Base-by-base conservation (phyloP, 2,888 invertebrate species). In the Hydrotaea cyrtoneurina region DNA sequence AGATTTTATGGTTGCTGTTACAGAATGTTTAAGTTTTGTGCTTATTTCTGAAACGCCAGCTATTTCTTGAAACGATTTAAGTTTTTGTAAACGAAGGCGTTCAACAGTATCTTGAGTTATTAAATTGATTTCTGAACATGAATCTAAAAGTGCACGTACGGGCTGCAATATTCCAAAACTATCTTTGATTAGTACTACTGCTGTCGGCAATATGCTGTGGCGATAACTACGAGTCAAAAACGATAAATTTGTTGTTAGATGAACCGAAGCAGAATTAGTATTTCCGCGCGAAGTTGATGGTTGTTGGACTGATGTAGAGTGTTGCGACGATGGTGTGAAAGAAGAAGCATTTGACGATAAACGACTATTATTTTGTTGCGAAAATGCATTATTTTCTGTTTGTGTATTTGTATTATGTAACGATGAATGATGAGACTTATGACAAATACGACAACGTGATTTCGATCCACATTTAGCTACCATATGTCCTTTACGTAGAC, bases 51-150 rank as follows among this genome's bases (percentile, higher is more conserved):
- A 69, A 55, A 86, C 57, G 17, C 82, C 83, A 36, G 80, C 59
- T 10, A 86, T 64, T 73, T 86, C 74, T 74, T 81, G 79, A 21
- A 5, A 7, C 7, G 69, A 43, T 36, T 15, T 19, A 17, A 71
- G 13, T 59, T 57, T 26, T 55, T 81, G 75, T 7, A 86, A 39
- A 19, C 74, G 69, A 15, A 86, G 76, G 8, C 80, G 78, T 71
- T 78, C 81, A 0, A 66, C 85, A 5, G 80, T 74, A 74, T 85
- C 82, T 71, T 82, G 50, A 1, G 83, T 75, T 0, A 82, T 86
- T 2, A 84, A 69, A 46, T 78, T 36, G 8, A 36, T 3, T 36
- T 36, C 36, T 3, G 36, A 36, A 36, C 36, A 36, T 5, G 36
- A 36, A 36, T 36, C 36, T 5, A 36, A 8, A 36, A 36, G 36